These are phyloP conservation scores for Norana najaformis DNA, from an alignment of 2,888 invertebrate genomes.

Conservation along the genomic window DNA sequence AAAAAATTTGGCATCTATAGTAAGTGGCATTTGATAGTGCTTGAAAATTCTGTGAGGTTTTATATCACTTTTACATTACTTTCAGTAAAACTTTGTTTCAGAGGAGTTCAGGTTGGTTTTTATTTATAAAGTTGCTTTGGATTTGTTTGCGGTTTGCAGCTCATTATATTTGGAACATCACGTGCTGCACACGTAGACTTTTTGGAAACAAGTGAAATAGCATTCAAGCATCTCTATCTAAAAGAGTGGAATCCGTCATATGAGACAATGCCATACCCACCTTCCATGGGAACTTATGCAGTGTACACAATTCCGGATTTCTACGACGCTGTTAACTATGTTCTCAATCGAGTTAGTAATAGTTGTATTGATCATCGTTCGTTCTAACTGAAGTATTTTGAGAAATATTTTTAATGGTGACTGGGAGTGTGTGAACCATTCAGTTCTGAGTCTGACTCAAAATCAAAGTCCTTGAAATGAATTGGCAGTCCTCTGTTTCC, in stretches of 20 bases:
- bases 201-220: conserved; percentile 85
- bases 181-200: conserved; percentile 73
- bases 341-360: conserved; percentile 65
- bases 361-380: not conserved
- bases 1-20: too few relatives aligned
- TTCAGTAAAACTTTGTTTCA: too few relatives aligned
- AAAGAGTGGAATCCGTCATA: conserved; percentile 76
- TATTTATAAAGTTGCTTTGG: too few relatives aligned
- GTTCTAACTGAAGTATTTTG: not conserved
- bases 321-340: conserved; percentile 80
- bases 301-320: conserved; percentile 83
- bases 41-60: too few relatives aligned
- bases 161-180: conserved; percentile 81
- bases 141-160: conserved; percentile 57
- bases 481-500: too few relatives aligned
- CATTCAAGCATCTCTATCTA: conserved; percentile 90
- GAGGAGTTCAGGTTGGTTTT: too few relatives aligned
- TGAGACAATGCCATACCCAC: conserved; percentile 91
- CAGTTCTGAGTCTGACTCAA: too few relatives aligned
- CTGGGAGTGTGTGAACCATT: not conserved
- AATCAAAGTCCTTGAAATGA: too few relatives aligned
- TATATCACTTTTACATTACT: too few relatives aligned
- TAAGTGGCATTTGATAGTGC: too few relatives aligned
- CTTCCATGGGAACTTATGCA: conserved; percentile 84
- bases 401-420: not conserved